phyloP scores from a whole-genome alignment of 2,113 vertebrate species.

The Orcinus orca region DNA sequence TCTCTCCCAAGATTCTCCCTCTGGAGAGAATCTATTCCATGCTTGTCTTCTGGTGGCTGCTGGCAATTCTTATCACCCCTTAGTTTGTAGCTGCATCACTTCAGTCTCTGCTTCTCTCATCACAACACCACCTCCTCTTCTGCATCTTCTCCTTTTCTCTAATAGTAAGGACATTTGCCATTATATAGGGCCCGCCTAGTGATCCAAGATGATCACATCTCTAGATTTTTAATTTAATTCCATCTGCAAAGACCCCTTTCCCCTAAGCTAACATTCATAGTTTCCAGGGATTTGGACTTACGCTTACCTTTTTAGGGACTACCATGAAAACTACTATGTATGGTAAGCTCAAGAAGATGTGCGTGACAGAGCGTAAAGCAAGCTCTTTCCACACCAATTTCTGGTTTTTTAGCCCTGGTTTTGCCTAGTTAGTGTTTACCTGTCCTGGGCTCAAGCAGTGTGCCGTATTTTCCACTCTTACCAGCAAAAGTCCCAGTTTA shows the following conservation, averaged over 20 bases:
- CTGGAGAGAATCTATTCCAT: background rate
- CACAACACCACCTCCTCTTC: background rate
- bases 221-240: background rate
- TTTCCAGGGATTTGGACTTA: background rate
- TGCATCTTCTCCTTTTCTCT: background rate
- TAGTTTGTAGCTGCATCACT: background rate
- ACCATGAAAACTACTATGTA: background rate
- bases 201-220: background rate
- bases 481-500: background rate
- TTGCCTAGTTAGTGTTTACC: background rate
- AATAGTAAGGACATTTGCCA: background rate
- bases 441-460: background rate
- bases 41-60: background rate
- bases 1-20: background rate
- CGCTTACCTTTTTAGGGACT: background rate
- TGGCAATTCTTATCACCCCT: background rate
- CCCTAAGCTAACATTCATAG: background rate
- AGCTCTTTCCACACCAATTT: background rate
- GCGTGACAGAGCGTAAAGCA: background rate
- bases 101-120: background rate
- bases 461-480: background rate
- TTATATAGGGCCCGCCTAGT: background rate
- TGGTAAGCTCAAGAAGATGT: background rate
- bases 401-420: background rate
- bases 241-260: background rate